These are phyloP conservation scores for Adrianichthys oophorus DNA, from an alignment of 2,797 vertebrate species.

Conservation along the genomic window DNA sequence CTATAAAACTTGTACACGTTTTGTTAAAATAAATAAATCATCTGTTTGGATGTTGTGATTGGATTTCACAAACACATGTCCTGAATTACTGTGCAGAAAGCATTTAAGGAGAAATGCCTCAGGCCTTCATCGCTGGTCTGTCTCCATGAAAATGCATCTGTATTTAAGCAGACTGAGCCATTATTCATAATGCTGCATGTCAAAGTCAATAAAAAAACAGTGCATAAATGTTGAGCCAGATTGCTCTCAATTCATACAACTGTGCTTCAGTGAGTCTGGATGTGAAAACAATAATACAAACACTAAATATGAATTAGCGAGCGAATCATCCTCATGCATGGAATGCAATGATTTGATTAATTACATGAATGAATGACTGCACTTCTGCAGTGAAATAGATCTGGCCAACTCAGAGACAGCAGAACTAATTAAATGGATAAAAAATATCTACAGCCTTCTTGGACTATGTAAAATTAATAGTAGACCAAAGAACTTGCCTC, in stretches of 20 bases:
- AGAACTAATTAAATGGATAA: constrained; percentile 75
- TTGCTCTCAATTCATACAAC: constrained; percentile 51
- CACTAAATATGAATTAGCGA: constrained; percentile 58
- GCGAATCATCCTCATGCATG: constrained; percentile 53
- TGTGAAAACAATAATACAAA: constrained; percentile 64
- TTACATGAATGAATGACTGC: constrained; percentile 45
- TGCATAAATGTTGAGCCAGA: constrained; percentile 46
- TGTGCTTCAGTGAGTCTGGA: constrained; percentile 36
- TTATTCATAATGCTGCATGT: constrained; percentile 57
- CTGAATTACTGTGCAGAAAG: constrained; percentile 55
- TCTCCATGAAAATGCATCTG: constrained; percentile 57
- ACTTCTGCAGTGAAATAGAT: constrained; percentile 60
- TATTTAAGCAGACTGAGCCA: constrained; percentile 52
- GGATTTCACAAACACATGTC: constrained; percentile 57
- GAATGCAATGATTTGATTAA: constrained; percentile 59
- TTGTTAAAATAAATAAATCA: constrained; percentile 66
- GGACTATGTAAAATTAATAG: constrained; percentile 73
- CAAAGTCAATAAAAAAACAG: constrained; percentile 52
- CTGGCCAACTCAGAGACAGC: constrained; percentile 63
- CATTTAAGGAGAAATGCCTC: constrained; percentile 46
- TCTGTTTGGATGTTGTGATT: constrained; percentile 59
- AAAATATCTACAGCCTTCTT: constrained; percentile 69
- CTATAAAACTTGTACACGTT: constrained; percentile 57
- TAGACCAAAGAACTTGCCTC: constrained; percentile 62
- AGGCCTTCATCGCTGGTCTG: constrained; percentile 44